phyloP scores from a whole-genome alignment of 2,113 vertebrate genomes.

The Pavo muticus region DNA sequence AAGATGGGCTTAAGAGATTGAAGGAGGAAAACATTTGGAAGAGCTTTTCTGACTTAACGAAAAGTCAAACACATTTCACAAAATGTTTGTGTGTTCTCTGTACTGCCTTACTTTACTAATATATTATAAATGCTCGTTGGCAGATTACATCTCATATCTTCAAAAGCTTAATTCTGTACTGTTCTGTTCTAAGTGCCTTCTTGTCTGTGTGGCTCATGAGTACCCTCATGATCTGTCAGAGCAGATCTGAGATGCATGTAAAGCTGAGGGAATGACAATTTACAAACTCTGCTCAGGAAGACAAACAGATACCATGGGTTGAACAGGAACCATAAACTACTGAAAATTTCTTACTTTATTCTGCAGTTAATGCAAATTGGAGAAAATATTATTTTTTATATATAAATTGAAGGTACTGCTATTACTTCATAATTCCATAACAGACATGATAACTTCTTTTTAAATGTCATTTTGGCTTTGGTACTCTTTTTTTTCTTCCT shows the following conservation, averaged over 20 bases:
- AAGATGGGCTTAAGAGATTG: background rate
- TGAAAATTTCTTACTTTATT: background rate
- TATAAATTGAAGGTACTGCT: background rate
- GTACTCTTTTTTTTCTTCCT: background rate
- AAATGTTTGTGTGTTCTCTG: background rate
- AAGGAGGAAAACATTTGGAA: background rate
- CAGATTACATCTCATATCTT: background rate
- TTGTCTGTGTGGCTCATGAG: background rate
- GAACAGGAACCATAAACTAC: background rate
- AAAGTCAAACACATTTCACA: conserved; percentile 6
- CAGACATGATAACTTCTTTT: background rate
- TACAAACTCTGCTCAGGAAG: background rate
- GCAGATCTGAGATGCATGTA: background rate
- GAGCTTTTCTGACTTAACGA: background rate
- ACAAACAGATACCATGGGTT: background rate
- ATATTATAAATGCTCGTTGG: background rate
- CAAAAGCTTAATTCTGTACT: background rate
- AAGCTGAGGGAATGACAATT: background rate
- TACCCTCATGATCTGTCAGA: background rate
- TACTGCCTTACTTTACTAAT: background rate
- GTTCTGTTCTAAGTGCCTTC: background rate
- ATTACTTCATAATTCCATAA: background rate
- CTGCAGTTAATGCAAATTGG: background rate
- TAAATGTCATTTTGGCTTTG: background rate
- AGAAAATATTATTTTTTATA: background rate